Percentiles rank a stretch among this genome's conserved stretches.
Conservation (phyloP, 2,797 vertebrate genomes). For the Acropternis orthonyx region DNA sequence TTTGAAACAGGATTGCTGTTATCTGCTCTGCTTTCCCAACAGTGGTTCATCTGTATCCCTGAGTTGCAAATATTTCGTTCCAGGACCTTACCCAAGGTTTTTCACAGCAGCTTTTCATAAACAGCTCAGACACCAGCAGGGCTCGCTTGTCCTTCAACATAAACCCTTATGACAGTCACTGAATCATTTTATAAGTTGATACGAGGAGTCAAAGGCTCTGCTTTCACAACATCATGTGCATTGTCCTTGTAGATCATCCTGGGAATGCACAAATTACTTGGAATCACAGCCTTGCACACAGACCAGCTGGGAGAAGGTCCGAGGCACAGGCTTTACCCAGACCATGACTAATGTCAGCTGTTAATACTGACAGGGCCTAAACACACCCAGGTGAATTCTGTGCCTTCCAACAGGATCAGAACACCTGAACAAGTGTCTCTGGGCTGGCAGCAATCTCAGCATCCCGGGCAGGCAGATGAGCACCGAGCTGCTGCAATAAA, state of each 20-base stretch:
- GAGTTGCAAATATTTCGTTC: not conserved
- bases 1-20: not conserved
- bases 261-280: not conserved
- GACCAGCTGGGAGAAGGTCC: too few relatives aligned
- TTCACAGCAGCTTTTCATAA: not conserved
- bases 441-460: not conserved
- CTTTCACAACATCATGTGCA: accelerated
- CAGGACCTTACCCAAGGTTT: not conserved
- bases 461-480: not conserved
- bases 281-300: not conserved
- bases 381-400: not conserved
- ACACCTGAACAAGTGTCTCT: not conserved
- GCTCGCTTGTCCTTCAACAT: not conserved
- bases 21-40: not conserved
- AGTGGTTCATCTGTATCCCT: not conserved
- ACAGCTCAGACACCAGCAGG: not conserved
- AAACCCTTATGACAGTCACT: not conserved
- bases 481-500: not conserved
- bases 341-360: not conserved
- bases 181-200: not conserved
- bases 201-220: not conserved
- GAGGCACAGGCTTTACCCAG: not conserved
- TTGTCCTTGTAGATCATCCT: not conserved
- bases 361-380: not conserved
- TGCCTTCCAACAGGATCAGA: not conserved